Base-by-base conservation (phyloP, 2,888 invertebrate species). In the Brassicogethes aeneus region DNA sequence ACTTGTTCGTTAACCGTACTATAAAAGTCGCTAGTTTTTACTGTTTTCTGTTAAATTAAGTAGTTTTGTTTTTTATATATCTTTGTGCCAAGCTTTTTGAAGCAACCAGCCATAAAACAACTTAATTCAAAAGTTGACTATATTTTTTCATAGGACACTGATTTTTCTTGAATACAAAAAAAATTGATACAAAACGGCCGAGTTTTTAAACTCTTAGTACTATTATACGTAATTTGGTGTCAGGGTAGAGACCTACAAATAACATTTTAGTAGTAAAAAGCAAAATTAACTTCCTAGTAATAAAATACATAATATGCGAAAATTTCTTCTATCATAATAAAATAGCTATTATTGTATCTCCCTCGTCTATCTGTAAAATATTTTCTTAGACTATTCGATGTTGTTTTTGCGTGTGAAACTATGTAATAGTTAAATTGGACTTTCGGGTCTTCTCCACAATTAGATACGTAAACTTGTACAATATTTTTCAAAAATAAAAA, bases 191-290 rank as follows among this genome's bases (percentile, higher is more conserved):
- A 52, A 45, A 56, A 68, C 66, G 70, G 71, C 73, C 70, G 72
- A 72, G 72, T 72, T 71, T 46, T 66, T 64, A 68, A 68, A 71
- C 71, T 73, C 72, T 71, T 72, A 74, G 80, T 81, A 82, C 80
- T 57, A 80, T 82, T 79, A 84, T 85, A 84, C 85, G 84, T 85
- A 85, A 85, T 82, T 82, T 82, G 80, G 79, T 83, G 83, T 83
- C 84, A 85, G 85, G 85, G 84, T 85, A 77, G 78, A 57, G 64
- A 64, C 56, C 54, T 55, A 57, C 56, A 58, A 57, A 59, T 57
- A 60, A 57, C 58, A 57, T 53, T 60, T 57, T 59, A 60, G 57
- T 60, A 63, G 56, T 48, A 46, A 49, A 48, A 57, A 51, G 50
- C 43, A 50, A 54, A 56, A 53, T 49, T 53, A 54, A 51, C 51